Conservation (phyloP, 2,888 invertebrate species). For the Icerya purchasi region DNA sequence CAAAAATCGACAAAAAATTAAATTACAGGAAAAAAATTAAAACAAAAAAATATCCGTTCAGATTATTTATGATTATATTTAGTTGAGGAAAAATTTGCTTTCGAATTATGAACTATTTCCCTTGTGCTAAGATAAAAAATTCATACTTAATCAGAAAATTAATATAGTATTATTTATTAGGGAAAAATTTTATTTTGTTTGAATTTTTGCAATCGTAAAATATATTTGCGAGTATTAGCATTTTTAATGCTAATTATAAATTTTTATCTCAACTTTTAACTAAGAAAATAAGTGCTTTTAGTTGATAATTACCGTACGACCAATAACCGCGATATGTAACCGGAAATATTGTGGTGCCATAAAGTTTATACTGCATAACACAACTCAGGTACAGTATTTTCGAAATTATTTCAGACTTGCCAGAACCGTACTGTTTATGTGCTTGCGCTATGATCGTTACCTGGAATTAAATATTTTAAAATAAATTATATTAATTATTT, state of each 20-base stretch:
- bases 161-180: no score
- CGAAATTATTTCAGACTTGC: conserved; percentile 70
- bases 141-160: no score
- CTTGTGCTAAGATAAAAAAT: no score
- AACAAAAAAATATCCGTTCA: no score
- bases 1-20: no score
- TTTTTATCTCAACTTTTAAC: neutral
- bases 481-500: conserved; percentile 1
- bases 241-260: neutral
- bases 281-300: neutral
- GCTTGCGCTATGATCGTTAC: conserved; percentile 68
- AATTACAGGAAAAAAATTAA: no score
- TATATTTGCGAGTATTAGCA: neutral
- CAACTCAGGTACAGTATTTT: conserved; percentile 84
- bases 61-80: no score
- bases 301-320: conserved; percentile 46
- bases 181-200: no score
- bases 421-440: conserved; percentile 76
- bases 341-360: conserved; percentile 66
- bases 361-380: conserved; percentile 89
- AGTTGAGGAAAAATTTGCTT: no score
- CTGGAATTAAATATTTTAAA: conserved; percentile 25
- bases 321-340: conserved; percentile 86
- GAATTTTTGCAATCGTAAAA: no score
- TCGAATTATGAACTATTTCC: no score